Conservation (phyloP, 2,888 invertebrate genomes). For the Bellardia pandia region DNA sequence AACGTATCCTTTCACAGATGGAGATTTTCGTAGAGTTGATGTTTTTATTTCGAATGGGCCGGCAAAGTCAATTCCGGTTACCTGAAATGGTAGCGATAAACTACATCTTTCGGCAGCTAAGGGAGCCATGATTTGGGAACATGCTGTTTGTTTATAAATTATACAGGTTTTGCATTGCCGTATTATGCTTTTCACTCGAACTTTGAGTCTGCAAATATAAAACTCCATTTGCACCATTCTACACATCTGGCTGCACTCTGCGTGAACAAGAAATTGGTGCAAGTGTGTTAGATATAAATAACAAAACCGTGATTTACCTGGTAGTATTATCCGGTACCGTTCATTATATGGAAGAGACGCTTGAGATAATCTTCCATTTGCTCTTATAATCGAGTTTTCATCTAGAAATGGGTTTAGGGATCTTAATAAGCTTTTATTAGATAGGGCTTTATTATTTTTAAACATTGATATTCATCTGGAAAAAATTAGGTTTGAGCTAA, state of each 20-base stretch:
- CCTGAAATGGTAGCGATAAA: constrained; percentile 13
- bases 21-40: neutral
- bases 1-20: constrained; percentile 17
- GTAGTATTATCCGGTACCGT: neutral
- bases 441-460: neutral
- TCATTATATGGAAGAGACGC: neutral
- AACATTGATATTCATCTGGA: neutral
- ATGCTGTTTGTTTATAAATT: neutral
- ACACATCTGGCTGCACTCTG: neutral
- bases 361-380: constrained; percentile 1
- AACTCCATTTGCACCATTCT: neutral
- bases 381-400: neutral
- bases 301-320: constrained; percentile 2
- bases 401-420: too few species aligned
- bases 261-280: neutral
- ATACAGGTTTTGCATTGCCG: neutral
- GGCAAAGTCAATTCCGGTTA: constrained; percentile 45
- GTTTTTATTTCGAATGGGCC: constrained; percentile 35
- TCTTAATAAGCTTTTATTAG: too few species aligned
- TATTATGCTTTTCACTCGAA: neutral
- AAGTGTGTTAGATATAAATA: neutral
- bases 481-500: neutral
- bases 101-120: neutral
- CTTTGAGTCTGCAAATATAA: neutral
- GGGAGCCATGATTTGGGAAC: neutral